These are phyloP conservation scores for Myotis findleyi DNA, from an alignment of 2,797 vertebrate species.

Conservation along the genomic window DNA sequence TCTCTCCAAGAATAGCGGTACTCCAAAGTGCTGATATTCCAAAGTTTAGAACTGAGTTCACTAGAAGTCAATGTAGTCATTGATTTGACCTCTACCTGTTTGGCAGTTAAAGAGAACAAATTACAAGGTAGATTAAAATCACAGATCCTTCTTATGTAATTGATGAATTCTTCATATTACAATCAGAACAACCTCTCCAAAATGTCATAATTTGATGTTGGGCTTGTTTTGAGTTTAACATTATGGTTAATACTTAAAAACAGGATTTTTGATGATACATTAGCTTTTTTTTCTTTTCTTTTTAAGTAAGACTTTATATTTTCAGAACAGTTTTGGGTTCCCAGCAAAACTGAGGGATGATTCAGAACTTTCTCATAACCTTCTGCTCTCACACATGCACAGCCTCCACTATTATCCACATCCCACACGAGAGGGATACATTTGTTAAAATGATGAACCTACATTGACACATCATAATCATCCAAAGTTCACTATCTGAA, in stretches of 20 bases:
- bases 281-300: neutral
- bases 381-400: neutral
- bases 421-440: neutral
- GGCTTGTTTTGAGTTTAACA: slow-evolving; percentile 3
- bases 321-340: neutral
- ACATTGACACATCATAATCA: neutral
- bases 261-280: neutral
- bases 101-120: neutral
- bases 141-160: neutral
- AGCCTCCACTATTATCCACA: neutral
- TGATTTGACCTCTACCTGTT: neutral
- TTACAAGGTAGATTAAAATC: neutral
- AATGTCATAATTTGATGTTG: neutral
- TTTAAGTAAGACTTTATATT: neutral
- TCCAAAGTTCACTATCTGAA: neutral
- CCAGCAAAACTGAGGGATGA: neutral
- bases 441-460: neutral
- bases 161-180: neutral
- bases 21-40: neutral
- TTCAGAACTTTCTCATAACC: neutral
- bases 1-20: neutral
- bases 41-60: neutral
- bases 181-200: neutral
- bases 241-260: neutral
- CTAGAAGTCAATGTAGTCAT: neutral